Evolutionary conservation across 1,140 invertebrate species (phyloP).

Genomic region (Melipona quadrifasciata): DNA sequence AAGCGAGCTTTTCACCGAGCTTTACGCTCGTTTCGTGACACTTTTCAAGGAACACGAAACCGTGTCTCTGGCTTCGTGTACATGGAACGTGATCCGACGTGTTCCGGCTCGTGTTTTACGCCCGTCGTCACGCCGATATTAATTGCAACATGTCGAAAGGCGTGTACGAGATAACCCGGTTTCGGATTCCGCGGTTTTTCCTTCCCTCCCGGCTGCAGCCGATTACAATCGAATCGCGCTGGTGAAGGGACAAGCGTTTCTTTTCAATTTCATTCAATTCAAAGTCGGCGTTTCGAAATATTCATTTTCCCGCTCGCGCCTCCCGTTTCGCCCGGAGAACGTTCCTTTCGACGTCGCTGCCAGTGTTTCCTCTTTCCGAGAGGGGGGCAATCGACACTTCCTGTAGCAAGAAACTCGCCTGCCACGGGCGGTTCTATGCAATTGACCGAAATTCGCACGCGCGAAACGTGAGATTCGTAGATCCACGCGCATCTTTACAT

Average conservation of each 20-base stretch:
- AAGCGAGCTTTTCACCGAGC: conserved; percentile 76
- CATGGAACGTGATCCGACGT: conserved; percentile 41
- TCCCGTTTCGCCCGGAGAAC: neutral
- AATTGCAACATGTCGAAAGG: conserved; percentile 65
- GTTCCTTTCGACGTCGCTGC: neutral
- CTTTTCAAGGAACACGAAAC: conserved; percentile 75
- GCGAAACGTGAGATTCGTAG: neutral
- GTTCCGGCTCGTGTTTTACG: conserved; percentile 25
- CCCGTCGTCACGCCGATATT: conserved; percentile 48
- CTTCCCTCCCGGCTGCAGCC: neutral
- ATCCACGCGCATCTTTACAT: neutral
- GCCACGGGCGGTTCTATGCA: neutral
- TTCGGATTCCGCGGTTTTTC: neutral
- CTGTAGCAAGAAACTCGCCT: neutral
- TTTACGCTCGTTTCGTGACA: conserved; percentile 78
- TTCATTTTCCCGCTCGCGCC: neutral
- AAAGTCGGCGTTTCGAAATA: neutral
- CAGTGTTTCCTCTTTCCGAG: neutral
- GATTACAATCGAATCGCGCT: conserved; percentile 21
- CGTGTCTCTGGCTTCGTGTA: conserved; percentile 15
- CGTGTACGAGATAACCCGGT: conserved; percentile 55
- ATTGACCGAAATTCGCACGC: neutral
- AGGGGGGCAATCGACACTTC: conserved; percentile 7
- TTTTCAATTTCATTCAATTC: conserved; percentile 20
- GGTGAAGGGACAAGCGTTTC: neutral